Base-by-base conservation (phyloP, 2,113 vertebrate species). In the Erythrolamprus reginae region DNA sequence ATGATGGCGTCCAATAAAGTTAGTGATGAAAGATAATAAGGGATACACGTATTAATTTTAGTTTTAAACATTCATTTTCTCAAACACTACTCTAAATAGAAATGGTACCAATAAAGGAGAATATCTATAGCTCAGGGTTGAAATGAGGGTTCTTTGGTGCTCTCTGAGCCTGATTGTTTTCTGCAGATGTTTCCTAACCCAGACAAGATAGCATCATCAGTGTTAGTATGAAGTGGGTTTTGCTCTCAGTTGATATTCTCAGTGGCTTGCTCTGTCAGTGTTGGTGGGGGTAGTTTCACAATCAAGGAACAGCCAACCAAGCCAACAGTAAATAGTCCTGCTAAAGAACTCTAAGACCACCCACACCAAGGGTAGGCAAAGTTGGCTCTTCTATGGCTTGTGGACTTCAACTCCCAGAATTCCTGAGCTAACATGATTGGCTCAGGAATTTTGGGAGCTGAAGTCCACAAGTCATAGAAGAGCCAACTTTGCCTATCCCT, bases 1-100 rank as follows among this genome's bases (percentile, higher is more conserved):
- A 93, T 86, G 91, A 92, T 87, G 89, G 91, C 90, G 55, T 38
- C 21, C 38, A 53, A 38, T 93, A 86, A 89, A 86, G 91, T 91
- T 92, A 33, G 87, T 89, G 90, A 47, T 47, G 3, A 53, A 86
- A 93, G 86, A 56, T 65, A 45, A 0, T 56, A 55, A 56, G 23
- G 88, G 33, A 33, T n/a, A 42, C 6, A n/a, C 33, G 0, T 28
- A 26, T 15, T 82, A 26, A 38, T 26, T 42, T 82, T 53, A 1
- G 38, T 53, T 82, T 82, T 53, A 53, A 38, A 52, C 10, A 86
- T 92, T 82, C 28, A 38, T 47, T 45, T 53, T 8, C 88, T 88
- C 1, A 55, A 58, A 82, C 1, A 52, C 93, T 91, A 21, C 23
- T 82, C 56, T 1, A 90, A 26, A 85, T 5, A 47, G 21, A 48